Evolutionary conservation across 2,113 vertebrate species (phyloP), one percentile per base, ranked within the genome.

Genomic region (Apteryx owenii): DNA sequence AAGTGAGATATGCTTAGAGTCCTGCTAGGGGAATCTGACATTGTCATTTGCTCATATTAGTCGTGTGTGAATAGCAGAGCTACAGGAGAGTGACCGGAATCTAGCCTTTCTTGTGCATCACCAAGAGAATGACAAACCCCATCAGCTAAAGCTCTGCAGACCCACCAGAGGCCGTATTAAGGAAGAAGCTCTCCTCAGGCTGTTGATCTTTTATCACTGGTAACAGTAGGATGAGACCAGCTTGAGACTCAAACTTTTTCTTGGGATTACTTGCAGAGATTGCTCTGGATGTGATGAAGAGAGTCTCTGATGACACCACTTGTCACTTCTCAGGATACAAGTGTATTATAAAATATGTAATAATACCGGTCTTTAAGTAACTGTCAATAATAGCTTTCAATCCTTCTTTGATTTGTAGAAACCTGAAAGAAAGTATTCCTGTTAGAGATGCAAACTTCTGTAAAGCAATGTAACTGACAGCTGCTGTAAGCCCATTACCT

Each of bases 161-260:
- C 66, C n/a, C 3, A 0, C 46, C 42, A 22, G 58, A 66, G 40
- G 29, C 22, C 0, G 0, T 82, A 0, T 38, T 40, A 22, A 62
- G 58, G 58, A 76, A 79, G 56, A 76, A 26, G 25, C 0, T 0
- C 51, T 81, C 48, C 70, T 86, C 64, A 71, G 54, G 60, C 33
- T 44, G 6, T 50, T 46, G 26, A 29, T 85, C 10, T 12, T 48
- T 42, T 90, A 65, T 69, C 48, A 13, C 31, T 90, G 76, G 21
- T 53, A 81, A 33, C 48, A 51, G n/a, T n/a, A 33, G 73, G 33
- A 38, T 51, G 53, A 89, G 51, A 65, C 42, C 65, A 89, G 42
- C 78, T 14, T 38, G 70, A 29, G 56, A 87, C 75, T 87, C 26
- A 42, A 5, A 8, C 48, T 76, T 38, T 20, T 16, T 22, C 16